phyloP scores from a whole-genome alignment of 1,140 invertebrate genomes.

The Leptinotarsa texana region DNA sequence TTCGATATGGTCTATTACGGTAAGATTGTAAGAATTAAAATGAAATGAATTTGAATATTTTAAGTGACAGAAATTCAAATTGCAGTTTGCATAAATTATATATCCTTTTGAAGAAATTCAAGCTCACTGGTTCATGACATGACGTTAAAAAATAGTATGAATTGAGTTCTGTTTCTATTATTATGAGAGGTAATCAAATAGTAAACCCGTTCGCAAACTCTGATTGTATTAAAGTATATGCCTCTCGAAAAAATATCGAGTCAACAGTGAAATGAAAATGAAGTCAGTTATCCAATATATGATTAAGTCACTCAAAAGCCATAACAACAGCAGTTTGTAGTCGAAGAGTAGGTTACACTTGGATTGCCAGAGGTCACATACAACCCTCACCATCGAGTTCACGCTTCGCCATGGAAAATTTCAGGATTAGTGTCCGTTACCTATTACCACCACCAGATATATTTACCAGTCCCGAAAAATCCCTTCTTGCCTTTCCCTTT shows the following conservation, averaged over 20 bases:
- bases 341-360: conserved; percentile 31
- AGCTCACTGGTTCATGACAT: too few relatives aligned
- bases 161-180: too few relatives aligned
- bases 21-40: too few relatives aligned
- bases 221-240: neutral
- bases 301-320: conserved; percentile 31
- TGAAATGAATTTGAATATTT: too few relatives aligned
- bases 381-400: conserved; percentile 35
- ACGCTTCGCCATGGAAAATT: conserved; percentile 52
- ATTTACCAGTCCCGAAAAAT: conserved; percentile 81
- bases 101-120: too few relatives aligned
- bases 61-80: too few relatives aligned
- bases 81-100: too few relatives aligned
- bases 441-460: conserved; percentile 58
- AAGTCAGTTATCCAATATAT: conserved; percentile 25
- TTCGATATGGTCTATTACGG: too few relatives aligned
- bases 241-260: neutral
- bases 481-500: conserved; percentile 74
- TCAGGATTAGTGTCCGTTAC: conserved; percentile 50
- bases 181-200: too few relatives aligned
- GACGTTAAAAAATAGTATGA: too few relatives aligned
- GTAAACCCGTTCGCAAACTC: too few relatives aligned
- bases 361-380: conserved; percentile 26
- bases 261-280: conserved; percentile 7
- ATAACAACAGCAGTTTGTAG: conserved; percentile 34